Percentiles rank a stretch among this genome's conserved stretches.
These are phyloP conservation scores for Drosophila mimica DNA, from an alignment of 2,888 invertebrate species.

Conservation along the genomic window DNA sequence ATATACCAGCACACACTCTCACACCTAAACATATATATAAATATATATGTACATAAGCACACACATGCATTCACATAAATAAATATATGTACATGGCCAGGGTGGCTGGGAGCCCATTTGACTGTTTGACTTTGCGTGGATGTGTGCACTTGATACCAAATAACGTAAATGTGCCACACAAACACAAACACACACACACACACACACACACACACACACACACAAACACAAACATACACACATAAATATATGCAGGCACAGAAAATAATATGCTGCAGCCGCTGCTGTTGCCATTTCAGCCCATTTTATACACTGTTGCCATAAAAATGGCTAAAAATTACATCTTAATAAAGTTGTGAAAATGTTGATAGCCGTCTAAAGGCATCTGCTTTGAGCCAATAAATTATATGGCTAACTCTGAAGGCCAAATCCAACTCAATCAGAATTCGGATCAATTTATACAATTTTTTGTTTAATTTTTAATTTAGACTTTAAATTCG, in stretches of 20 bases:
- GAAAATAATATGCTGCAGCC: constrained; percentile 51
- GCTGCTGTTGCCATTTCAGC: constrained; percentile 35
- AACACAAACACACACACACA: constrained; percentile 37
- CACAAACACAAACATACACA: neutral
- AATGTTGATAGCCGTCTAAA: constrained; percentile 17
- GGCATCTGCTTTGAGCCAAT: neutral
- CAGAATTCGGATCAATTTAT: too few species aligned
- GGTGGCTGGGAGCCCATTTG: constrained; percentile 42
- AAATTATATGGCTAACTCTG: constrained; percentile 5
- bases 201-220: neutral
- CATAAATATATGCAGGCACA: constrained; percentile 13
- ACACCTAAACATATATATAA: neutral
- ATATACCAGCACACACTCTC: neutral
- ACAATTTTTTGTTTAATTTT: neutral
- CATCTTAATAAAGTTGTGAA: constrained; percentile 46
- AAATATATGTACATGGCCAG: constrained; percentile 38
- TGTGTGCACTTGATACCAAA: constrained; percentile 74
- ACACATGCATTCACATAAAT: constrained; percentile 2
- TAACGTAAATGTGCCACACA: constrained; percentile 71
- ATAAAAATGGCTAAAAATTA: constrained; percentile 41
- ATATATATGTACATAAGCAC: neutral
- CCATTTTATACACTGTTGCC: constrained; percentile 33
- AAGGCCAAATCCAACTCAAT: neutral
- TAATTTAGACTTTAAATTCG: neutral
- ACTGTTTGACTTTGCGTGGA: constrained; percentile 56